A percentile compares a stretch with the other conserved stretches of the same genome.
Conservation (phyloP, 2,797 vertebrate genomes). For the Macroramphosus scolopax region DNA sequence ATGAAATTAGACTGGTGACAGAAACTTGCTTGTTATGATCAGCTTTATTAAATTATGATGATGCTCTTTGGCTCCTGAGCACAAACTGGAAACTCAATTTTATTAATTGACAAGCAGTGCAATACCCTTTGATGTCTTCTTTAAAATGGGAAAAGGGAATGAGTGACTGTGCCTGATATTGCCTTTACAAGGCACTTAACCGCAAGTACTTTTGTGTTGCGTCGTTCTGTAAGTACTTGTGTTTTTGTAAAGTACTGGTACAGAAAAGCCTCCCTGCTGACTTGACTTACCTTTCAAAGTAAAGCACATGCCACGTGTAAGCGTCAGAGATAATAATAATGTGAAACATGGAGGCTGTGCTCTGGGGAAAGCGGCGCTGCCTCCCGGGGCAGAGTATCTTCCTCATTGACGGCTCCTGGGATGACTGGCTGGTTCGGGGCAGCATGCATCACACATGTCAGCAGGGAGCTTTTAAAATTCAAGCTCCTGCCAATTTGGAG, state of each 20-base stretch:
- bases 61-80: too few relatives aligned
- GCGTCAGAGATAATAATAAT: slow-evolving; percentile 32
- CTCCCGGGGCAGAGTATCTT: slow-evolving; percentile 31
- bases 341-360: slow-evolving; percentile 12
- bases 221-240: background rate
- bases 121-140: background rate
- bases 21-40: too few relatives aligned
- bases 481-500: slow-evolving; percentile 15
- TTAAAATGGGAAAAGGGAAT: too few relatives aligned
- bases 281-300: slow-evolving; percentile 32
- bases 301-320: slow-evolving; percentile 37
- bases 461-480: slow-evolving; percentile 21
- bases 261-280: slow-evolving; percentile 25
- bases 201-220: background rate
- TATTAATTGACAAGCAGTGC: background rate
- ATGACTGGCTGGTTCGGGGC: slow-evolving; percentile 22
- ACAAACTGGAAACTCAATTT: too few relatives aligned
- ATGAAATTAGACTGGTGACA: too few relatives aligned
- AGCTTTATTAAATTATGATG: too few relatives aligned
- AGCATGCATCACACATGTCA: slow-evolving; percentile 40
- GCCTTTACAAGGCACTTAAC: slow-evolving; percentile 3
- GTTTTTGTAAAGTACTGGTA: slow-evolving; percentile 13
- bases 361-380: slow-evolving; percentile 13
- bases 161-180: slow-evolving; percentile 7
- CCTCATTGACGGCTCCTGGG: slow-evolving; percentile 32